Evolutionary conservation across 2,888 invertebrate genomes (phyloP).

Genomic region (Diarsia dahlii): DNA sequence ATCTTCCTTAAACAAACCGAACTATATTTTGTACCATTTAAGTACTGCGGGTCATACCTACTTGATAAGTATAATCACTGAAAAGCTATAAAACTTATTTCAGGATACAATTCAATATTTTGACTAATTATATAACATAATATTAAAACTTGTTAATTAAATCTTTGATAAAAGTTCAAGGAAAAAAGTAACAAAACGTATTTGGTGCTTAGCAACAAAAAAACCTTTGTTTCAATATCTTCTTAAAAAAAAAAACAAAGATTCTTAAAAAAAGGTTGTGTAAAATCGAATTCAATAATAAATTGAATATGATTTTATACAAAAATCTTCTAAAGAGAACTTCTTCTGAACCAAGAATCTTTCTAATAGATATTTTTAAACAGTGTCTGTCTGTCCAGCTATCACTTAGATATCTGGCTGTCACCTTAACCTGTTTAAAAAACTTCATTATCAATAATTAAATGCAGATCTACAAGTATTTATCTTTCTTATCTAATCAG

Average conservation of each 20-base stretch:
- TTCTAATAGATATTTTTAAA: neutral
- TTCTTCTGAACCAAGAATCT: neutral
- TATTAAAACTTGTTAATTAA: neutral
- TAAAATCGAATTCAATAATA: too few species aligned
- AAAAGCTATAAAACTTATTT: neutral
- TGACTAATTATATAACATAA: neutral
- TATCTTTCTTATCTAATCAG: slow-evolving; percentile 34
- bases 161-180: slow-evolving; percentile 4
- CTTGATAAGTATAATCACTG: neutral
- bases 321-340: neutral
- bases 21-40: neutral
- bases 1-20: neutral
- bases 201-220: too few species aligned
- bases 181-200: neutral
- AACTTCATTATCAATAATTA: slow-evolving; percentile 9
- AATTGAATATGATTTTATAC: neutral
- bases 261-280: too few species aligned
- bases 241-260: too few species aligned
- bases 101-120: neutral
- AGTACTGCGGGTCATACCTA: too few species aligned
- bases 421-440: slow-evolving; percentile 7
- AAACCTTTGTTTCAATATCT: too few species aligned
- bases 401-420: neutral
- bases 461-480: slow-evolving; percentile 11
- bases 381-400: neutral